Percentiles rank a stretch among this genome's conserved stretches.
phyloP scores from a whole-genome alignment of 2,888 invertebrate genomes.

The Melinopterus prodromus region DNA sequence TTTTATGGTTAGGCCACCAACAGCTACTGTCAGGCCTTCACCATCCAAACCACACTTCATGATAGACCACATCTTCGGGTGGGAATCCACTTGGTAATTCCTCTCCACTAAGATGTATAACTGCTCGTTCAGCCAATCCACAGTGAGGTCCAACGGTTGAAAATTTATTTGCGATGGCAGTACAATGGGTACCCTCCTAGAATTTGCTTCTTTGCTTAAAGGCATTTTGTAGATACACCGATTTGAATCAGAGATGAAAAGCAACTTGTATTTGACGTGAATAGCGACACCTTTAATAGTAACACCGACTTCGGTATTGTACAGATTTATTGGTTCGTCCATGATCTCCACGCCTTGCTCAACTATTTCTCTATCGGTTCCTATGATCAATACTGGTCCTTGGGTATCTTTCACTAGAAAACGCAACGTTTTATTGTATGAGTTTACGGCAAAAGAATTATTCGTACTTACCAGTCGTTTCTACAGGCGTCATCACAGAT shows the following conservation, averaged over 20 bases:
- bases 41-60: conserved; percentile 80
- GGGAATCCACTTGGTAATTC: conserved; percentile 55
- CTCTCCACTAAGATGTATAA: conserved; percentile 84
- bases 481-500: conserved; percentile 72
- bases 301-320: conserved; percentile 65
- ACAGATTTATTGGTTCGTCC: conserved; percentile 72
- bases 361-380: conserved; percentile 72
- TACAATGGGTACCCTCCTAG: conserved; percentile 54
- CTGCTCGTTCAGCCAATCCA: conserved; percentile 90
- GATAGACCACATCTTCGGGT: conserved; percentile 71
- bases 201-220: conserved; percentile 59
- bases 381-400: conserved; percentile 75
- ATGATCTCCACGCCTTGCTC: conserved; percentile 73
- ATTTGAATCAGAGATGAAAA: conserved; percentile 84
- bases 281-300: conserved; percentile 73
- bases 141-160: conserved; percentile 75
- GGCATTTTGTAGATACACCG: conserved; percentile 64
- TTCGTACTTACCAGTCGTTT: conserved; percentile 66
- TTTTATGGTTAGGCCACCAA: conserved; percentile 73
- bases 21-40: conserved; percentile 72
- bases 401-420: conserved; percentile 71
- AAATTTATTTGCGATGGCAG: conserved; percentile 67
- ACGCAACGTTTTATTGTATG: conserved; percentile 20
- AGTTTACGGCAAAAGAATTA: conserved; percentile 7
- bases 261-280: conserved; percentile 74